A percentile compares a stretch with the other conserved stretches of the same genome.
These are phyloP conservation scores for Cephus pulcher DNA, from an alignment of 2,888 invertebrate species.

Conservation along the genomic window DNA sequence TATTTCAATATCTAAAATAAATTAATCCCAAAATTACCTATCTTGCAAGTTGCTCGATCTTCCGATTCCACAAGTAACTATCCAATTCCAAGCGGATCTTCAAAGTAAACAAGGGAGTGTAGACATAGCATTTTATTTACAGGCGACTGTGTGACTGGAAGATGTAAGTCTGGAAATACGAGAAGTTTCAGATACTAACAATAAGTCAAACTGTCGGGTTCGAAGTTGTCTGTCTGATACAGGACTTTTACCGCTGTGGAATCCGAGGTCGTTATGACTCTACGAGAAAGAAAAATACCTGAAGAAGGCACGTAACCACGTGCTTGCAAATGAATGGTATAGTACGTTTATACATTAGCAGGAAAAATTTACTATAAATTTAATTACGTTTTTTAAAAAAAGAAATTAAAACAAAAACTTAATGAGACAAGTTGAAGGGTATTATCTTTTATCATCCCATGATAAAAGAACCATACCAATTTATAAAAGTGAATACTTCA, in stretches of 20 bases:
- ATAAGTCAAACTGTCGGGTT: not conserved
- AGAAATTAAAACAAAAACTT: too few species aligned
- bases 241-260: not conserved
- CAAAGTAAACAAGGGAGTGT: not conserved
- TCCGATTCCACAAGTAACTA: not conserved
- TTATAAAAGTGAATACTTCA: too few species aligned
- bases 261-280: not conserved
- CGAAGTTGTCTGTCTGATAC: not conserved
- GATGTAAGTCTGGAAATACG: not conserved
- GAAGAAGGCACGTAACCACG: not conserved
- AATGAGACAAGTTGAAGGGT: too few species aligned
- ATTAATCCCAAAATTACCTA: not conserved
- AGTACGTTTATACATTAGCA: too few species aligned
- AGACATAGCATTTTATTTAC: not conserved
- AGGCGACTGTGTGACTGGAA: not conserved
- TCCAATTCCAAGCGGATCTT: not conserved
- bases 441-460: too few species aligned
- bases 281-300: not conserved
- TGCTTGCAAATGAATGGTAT: not conserved
- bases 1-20: not conserved
- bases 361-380: too few species aligned
- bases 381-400: too few species aligned
- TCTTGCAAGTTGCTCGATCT: not conserved
- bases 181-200: not conserved
- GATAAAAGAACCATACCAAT: too few species aligned